phyloP scores from a whole-genome alignment of 2,113 vertebrate genomes.

The Pelecanoides urinatrix region DNA sequence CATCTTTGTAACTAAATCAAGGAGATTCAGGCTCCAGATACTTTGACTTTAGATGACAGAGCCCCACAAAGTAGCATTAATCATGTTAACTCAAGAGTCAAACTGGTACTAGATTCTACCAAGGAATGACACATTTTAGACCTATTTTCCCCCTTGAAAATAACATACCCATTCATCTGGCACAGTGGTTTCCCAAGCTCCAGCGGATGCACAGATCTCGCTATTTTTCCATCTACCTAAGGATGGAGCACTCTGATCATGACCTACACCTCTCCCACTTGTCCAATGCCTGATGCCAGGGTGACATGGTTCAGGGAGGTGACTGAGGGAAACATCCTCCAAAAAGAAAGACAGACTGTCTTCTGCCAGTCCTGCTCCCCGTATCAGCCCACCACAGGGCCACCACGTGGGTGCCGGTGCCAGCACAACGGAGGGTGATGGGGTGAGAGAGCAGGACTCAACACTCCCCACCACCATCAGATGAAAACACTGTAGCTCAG shows the following conservation, averaged over 20 bases:
- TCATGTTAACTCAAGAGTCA: neutral
- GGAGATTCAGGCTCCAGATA: neutral
- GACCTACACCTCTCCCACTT: neutral
- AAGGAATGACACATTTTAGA: neutral
- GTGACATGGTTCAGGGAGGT: neutral
- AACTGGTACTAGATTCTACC: neutral
- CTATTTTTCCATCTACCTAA: accelerated
- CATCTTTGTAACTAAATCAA: neutral
- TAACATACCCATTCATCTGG: neutral
- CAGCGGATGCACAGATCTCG: neutral
- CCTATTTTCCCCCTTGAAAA: neutral
- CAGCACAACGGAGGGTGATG: neutral
- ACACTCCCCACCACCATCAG: neutral
- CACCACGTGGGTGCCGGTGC: neutral
- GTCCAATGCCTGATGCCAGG: neutral
- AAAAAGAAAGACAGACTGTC: neutral
- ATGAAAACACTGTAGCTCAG: neutral
- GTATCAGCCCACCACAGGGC: neutral
- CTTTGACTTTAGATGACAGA: neutral
- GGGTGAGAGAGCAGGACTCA: neutral
- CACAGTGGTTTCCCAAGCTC: neutral
- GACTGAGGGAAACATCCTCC: neutral
- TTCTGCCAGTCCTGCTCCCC: neutral
- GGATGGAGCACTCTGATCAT: neutral
- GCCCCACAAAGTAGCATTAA: neutral